A percentile compares a stretch with the other conserved stretches of the same genome.
phyloP scores from a whole-genome alignment of 2,113 vertebrate genomes.

The Epinephelus cyanopodus region DNA sequence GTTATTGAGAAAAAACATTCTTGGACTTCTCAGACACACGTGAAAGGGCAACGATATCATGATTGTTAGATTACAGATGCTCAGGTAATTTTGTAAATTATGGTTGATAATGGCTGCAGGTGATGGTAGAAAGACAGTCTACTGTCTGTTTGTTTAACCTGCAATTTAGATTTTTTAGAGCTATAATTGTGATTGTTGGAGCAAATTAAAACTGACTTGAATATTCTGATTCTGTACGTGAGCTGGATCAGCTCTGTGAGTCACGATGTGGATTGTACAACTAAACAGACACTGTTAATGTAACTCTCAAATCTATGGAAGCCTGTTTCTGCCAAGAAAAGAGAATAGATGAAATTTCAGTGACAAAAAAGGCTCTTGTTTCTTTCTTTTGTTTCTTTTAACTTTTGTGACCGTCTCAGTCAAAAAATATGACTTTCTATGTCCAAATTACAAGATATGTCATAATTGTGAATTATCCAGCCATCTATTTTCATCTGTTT shows the following conservation, averaged over 20 bases:
- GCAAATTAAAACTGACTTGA: conserved; percentile 10
- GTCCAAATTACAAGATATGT: not conserved
- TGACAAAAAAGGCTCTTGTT: no score
- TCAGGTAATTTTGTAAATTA: conserved; percentile 45
- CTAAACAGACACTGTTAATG: not conserved
- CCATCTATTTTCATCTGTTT: no score
- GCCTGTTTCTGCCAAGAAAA: not conserved
- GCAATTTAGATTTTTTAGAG: conserved; percentile 26
- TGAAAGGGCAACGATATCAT: conserved; percentile 21
- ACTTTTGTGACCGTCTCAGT: no score
- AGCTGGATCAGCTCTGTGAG: not conserved
- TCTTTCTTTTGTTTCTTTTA: no score
- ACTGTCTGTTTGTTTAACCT: conserved; percentile 42
- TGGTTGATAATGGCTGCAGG: conserved; percentile 40
- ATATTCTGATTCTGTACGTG: conserved; percentile 1
- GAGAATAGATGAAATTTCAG: not conserved
- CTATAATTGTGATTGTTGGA: conserved; percentile 42
- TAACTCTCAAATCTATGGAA: not conserved
- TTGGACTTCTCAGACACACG: not conserved
- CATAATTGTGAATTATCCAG: not conserved
- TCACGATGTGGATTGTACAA: conserved; percentile 8
- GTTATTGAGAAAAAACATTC: not conserved
- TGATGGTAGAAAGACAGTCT: conserved; percentile 30
- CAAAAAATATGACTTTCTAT: no score
- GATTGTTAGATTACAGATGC: conserved; percentile 26